These are phyloP conservation scores for Lordiphosa fenestrarum DNA, from an alignment of 2,888 invertebrate species.

Conservation along the genomic window DNA sequence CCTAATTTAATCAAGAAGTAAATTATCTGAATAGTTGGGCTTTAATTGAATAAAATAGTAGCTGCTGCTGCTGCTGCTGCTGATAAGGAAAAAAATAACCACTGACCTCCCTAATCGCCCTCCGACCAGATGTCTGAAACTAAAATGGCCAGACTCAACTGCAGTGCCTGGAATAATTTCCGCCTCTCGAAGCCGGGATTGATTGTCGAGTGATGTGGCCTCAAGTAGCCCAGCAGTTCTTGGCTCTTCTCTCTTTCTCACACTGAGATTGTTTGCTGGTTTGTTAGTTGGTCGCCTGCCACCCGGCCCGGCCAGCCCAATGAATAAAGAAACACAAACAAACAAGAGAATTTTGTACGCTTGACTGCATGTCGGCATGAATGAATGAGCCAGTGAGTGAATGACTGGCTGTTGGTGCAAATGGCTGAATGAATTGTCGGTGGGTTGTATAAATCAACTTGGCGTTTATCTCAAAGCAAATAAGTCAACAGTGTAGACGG, in stretches of 20 bases:
- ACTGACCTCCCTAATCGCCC: neutral
- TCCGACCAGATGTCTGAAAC: constrained; percentile 9
- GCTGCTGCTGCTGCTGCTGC: constrained; percentile 7
- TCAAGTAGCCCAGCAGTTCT: constrained; percentile 27
- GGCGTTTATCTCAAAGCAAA: constrained; percentile 74
- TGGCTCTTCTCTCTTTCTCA: neutral
- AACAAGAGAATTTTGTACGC: constrained; percentile 68
- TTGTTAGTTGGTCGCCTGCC: constrained; percentile 52
- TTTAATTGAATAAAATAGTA: constrained; percentile 39
- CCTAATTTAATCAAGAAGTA: constrained; percentile 39
- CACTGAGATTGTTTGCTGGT: constrained; percentile 58
- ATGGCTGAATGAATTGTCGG: constrained; percentile 73
- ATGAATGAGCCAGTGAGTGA: constrained; percentile 27
- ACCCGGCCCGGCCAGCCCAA: constrained; percentile 40
- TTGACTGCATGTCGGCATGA: constrained; percentile 59
- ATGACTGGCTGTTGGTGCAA: constrained; percentile 53
- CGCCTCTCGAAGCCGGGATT: constrained; percentile 23
- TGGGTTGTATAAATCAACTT: constrained; percentile 73
- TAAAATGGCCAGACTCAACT: constrained; percentile 27
- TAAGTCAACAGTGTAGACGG: constrained; percentile 75
- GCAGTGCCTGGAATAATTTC: constrained; percentile 26
- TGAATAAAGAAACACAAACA: constrained; percentile 73
- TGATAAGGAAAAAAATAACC: neutral
- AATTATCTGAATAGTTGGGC: constrained; percentile 30
- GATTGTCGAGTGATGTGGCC: constrained; percentile 35